A percentile compares a stretch with the other conserved stretches of the same genome.
These are phyloP conservation scores for Cetoscarus ocellatus DNA, from an alignment of 2,797 vertebrate species.

Conservation along the genomic window DNA sequence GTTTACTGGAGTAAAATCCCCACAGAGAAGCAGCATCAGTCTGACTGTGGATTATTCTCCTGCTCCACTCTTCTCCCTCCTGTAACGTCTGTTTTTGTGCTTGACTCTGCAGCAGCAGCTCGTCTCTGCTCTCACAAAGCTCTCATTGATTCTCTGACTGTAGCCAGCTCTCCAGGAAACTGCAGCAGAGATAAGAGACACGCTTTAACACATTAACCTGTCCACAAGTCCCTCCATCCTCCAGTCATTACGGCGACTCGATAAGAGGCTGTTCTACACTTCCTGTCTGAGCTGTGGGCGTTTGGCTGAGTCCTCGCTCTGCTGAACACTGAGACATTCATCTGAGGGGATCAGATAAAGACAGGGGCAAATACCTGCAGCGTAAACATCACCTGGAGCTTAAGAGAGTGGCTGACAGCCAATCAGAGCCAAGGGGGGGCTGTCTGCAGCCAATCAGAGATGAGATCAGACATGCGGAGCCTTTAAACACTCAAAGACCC, in stretches of 20 bases:
- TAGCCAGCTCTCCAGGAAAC: slow-evolving; percentile 47
- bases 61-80: no score
- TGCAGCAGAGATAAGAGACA: slow-evolving; percentile 59
- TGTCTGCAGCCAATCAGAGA: slow-evolving; percentile 19
- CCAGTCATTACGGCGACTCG: slow-evolving; percentile 63
- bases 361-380: slow-evolving; percentile 61
- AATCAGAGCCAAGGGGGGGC: slow-evolving; percentile 26
- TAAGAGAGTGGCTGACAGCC: slow-evolving; percentile 22
- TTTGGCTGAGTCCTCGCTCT: slow-evolving; percentile 62
- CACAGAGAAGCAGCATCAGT: no score
- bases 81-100: no score
- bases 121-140: slow-evolving; percentile 54
- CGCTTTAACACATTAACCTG: slow-evolving; percentile 64
- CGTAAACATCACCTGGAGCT: slow-evolving; percentile 74
- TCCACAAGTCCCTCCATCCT: slow-evolving; percentile 58
- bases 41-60: no score
- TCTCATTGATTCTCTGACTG: slow-evolving; percentile 56
- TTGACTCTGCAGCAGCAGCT: slow-evolving; percentile 26
- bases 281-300: slow-evolving; percentile 37
- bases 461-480: slow-evolving; percentile 51
- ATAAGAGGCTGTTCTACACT: slow-evolving; percentile 66
- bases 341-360: slow-evolving; percentile 76
- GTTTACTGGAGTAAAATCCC: no score
- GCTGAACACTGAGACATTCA: slow-evolving; percentile 71
- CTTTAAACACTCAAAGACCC: neutral